These are phyloP conservation scores for Colaptes auratus DNA, from an alignment of 2,113 vertebrate genomes.

Conservation along the genomic window DNA sequence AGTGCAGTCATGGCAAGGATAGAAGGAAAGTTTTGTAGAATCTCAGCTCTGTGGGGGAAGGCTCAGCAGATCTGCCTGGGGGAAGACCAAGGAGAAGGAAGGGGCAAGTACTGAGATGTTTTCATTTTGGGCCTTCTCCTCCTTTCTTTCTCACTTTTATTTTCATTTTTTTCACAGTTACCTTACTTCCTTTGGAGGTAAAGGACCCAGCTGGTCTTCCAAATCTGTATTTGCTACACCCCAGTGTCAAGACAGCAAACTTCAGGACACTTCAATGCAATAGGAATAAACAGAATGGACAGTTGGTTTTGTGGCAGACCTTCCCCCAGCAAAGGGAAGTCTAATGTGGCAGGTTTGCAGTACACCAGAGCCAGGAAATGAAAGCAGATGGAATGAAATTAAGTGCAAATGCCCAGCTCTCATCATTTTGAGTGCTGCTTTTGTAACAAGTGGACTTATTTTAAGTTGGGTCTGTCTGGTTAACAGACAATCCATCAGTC, in stretches of 20 bases:
- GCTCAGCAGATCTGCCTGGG: not conserved
- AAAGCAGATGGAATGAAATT: no score
- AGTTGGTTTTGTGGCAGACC: not conserved
- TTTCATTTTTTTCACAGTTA: conserved; percentile 23
- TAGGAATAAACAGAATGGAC: not conserved
- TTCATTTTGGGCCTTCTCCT: not conserved
- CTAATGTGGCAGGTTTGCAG: not conserved
- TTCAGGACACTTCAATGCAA: not conserved
- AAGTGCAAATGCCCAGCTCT: not conserved
- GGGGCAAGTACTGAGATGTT: not conserved
- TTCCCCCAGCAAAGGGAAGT: not conserved
- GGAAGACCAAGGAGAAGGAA: not conserved
- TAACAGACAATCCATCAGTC: not conserved
- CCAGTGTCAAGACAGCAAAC: not conserved
- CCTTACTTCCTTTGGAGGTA: not conserved
- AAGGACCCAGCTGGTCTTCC: not conserved
- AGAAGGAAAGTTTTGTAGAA: not conserved
- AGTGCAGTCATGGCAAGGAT: not conserved
- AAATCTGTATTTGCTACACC: not conserved
- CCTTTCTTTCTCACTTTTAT: not conserved
- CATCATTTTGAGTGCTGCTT: not conserved
- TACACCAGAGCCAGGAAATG: conserved; percentile 8
- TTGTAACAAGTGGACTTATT: not conserved
- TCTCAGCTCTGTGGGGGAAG: not conserved
- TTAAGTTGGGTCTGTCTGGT: not conserved